phyloP scores from a whole-genome alignment of 2,888 invertebrate species.

The Andrena praecox region DNA sequence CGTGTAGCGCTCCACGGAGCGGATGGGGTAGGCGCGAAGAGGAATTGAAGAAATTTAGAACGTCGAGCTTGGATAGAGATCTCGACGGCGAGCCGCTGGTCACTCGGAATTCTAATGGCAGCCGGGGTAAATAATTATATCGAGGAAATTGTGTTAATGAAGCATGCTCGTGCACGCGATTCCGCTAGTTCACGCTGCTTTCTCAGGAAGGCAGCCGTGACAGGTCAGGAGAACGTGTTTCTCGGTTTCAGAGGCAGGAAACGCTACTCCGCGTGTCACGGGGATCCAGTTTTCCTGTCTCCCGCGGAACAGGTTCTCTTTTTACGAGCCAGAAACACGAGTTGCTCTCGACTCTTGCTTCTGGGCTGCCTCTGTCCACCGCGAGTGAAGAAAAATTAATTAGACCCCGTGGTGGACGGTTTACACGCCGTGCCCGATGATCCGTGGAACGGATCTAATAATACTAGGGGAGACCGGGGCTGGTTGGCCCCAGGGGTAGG shows the following conservation, averaged over 20 bases:
- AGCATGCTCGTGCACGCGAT: constrained; percentile 26
- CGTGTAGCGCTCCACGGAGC: not conserved
- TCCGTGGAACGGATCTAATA: constrained; percentile 37
- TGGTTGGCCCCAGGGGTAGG: too few relatives aligned
- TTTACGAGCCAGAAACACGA: constrained; percentile 42
- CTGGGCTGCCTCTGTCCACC: not conserved
- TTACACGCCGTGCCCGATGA: constrained; percentile 30
- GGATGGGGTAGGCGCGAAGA: not conserved
- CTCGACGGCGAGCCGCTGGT: not conserved
- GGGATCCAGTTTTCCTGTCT: constrained; percentile 64
- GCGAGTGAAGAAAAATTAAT: constrained; percentile 36
- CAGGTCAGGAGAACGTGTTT: constrained; percentile 61
- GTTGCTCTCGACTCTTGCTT: constrained; percentile 20
- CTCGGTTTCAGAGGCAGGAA: constrained; percentile 60
- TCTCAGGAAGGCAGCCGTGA: constrained; percentile 55
- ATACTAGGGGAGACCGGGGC: too few relatives aligned
- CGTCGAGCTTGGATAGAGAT: constrained; percentile 4
- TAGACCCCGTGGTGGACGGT: not conserved
- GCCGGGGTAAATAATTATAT: constrained; percentile 13
- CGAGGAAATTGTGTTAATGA: constrained; percentile 36
- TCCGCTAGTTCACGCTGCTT: constrained; percentile 38
- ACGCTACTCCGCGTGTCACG: constrained; percentile 55
- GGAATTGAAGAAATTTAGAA: constrained; percentile 2
- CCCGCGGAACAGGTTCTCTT: constrained; percentile 59
- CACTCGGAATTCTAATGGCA: not conserved